Evolutionary conservation across 2,113 vertebrate genomes (phyloP).

Genomic region (Myrmecobius fasciatus): DNA sequence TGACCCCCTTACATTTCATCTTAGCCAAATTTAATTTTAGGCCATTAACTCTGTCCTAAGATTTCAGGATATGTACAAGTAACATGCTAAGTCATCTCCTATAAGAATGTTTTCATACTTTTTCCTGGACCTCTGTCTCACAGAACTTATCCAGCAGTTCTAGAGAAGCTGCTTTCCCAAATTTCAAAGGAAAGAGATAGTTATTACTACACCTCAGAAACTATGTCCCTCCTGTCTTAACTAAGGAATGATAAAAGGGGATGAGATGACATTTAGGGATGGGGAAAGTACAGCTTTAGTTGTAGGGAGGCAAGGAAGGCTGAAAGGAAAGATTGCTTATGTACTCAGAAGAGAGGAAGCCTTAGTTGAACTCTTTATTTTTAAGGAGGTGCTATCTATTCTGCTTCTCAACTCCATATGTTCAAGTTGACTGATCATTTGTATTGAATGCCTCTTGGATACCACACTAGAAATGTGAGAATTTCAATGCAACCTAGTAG

Average conservation of each 20-base stretch:
- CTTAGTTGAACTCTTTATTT: neutral
- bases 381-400: neutral
- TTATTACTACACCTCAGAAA: neutral
- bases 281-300: neutral
- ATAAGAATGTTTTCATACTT: neutral
- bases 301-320: neutral
- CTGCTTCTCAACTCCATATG: neutral
- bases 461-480: neutral
- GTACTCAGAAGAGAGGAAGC: neutral
- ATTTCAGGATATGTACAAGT: neutral
- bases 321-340: neutral
- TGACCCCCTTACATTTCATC: neutral
- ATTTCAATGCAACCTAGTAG: neutral
- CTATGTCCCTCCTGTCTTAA: neutral
- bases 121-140: neutral
- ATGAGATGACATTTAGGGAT: neutral
- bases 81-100: neutral
- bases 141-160: neutral
- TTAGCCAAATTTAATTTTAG: neutral
- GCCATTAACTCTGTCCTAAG: neutral
- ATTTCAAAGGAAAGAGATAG: neutral
- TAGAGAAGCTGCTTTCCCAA: neutral
- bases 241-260: neutral
- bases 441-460: neutral
- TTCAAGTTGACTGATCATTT: neutral